Evolutionary conservation across 2,888 invertebrate genomes (phyloP).

Genomic region (Smittia aterrima): DNA sequence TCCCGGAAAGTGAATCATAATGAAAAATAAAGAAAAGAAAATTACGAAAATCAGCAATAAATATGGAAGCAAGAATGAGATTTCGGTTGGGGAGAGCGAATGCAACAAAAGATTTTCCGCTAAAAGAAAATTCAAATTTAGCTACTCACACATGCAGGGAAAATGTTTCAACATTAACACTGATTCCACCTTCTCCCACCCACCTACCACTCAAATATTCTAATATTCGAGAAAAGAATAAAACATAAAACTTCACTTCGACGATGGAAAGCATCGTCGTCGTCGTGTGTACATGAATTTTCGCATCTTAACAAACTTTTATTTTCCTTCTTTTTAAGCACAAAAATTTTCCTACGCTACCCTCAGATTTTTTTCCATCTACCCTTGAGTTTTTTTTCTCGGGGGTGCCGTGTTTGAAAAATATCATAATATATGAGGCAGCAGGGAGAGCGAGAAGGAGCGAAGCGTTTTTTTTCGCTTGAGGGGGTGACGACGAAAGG

Average conservation of each 20-base stretch:
- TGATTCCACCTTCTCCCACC: not conserved
- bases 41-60: constrained; percentile 24
- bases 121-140: constrained; percentile 8
- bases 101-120: constrained; percentile 4
- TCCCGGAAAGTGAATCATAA: constrained; percentile 7
- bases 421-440: constrained; percentile 16
- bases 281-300: constrained; percentile 4
- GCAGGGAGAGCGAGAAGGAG: constrained; percentile 3
- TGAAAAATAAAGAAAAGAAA: constrained; percentile 20
- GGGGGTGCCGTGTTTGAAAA: constrained; percentile 27
- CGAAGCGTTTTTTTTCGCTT: constrained; percentile 2
- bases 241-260: constrained; percentile 21
- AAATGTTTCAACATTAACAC: constrained; percentile 20
- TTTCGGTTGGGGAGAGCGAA: not conserved
- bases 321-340: constrained; percentile 21
- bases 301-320: constrained; percentile 20
- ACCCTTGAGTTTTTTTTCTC: constrained; percentile 21
- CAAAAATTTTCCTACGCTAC: constrained; percentile 22
- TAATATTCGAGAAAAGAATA: constrained; percentile 16
- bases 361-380: constrained; percentile 35
- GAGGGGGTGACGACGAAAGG: constrained; percentile 10
- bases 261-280: not conserved
- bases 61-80: not conserved
- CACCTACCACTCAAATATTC: not conserved
- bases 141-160: constrained; percentile 16